Base-by-base conservation (phyloP, 53 echinoderm and acorn worm species). In the Echinarachnius parma region DNA sequence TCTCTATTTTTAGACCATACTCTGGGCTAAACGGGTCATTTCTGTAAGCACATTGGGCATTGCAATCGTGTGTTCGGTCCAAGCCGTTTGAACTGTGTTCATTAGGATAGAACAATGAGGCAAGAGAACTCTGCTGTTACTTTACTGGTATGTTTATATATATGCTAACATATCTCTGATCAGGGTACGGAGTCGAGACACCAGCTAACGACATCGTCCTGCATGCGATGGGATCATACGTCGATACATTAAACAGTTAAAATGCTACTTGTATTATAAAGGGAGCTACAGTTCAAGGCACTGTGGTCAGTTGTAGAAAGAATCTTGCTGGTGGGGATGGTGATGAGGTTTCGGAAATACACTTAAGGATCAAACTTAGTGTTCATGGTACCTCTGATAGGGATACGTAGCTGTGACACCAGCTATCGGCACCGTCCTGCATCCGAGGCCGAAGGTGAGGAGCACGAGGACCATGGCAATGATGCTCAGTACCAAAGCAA, bases 21-120 rank as follows among this genome's bases (percentile, higher is more conserved):
- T 79, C 84, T 29, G 84, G 84, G 14, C 70, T 61, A 62, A 64
- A 84, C 11, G 72, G 39, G 5, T 78, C 72, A 8, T 61, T 29
- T 16, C 62, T 35, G 21, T 79, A 84, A 36, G 36, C 34, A 26
- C 84, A 84, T 18, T 61, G 34, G 2, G 31, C 28, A 22, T 84
- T 84, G 57, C 84, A 84, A 2, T 66, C 72, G 33, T 47, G 34
- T n/a, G 46, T 66, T 32, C 76, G 34, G 15, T 58, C 76, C 57
- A 72, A 7, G 14, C 50, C 49, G 30, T n/a, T n/a, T n/a, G n/a
- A n/a, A n/a, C n/a, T n/a, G n/a, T n/a, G n/a, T n/a, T n/a, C n/a
- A n/a, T n/a, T n/a, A n/a, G n/a, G n/a, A n/a, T n/a, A n/a, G n/a
- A n/a, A n/a, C n/a, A n/a, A n/a, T n/a, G n/a, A n/a, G n/a, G n/a